phyloP scores from a whole-genome alignment of 2,888 invertebrate genomes.

The Trissolcus japonicus region DNA sequence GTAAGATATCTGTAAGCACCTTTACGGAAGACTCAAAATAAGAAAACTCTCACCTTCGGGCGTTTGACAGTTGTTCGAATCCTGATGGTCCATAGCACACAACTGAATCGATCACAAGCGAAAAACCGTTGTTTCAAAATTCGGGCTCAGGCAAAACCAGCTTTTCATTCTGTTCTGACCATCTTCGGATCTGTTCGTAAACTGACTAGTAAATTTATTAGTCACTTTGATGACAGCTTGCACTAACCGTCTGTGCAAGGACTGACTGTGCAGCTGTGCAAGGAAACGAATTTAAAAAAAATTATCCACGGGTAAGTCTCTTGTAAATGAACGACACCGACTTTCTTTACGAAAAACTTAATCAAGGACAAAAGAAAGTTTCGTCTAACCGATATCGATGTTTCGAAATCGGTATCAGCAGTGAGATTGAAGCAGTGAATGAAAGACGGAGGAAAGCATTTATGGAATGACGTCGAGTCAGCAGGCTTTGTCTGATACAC shows the following conservation, averaged over 20 bases:
- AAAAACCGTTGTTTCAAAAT: conserved; percentile 30
- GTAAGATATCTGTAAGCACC: too few species aligned
- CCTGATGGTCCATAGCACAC: conserved; percentile 28
- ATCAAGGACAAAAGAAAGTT: neutral
- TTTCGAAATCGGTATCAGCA: neutral
- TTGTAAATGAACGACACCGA: neutral
- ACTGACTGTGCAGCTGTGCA: conserved; percentile 36
- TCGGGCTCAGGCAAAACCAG: conserved; percentile 27
- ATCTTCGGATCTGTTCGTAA: conserved; percentile 50
- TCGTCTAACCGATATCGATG: neutral
- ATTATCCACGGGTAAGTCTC: conserved; percentile 10
- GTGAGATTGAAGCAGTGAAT: conserved; percentile 5
- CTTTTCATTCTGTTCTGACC: conserved; percentile 51
- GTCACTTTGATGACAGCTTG: conserved; percentile 57
- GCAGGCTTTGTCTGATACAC: neutral
- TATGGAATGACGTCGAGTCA: conserved; percentile 10
- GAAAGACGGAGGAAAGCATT: conserved; percentile 6
- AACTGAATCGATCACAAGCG: conserved; percentile 20
- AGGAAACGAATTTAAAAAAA: conserved; percentile 39
- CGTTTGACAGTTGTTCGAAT: conserved; percentile 19
- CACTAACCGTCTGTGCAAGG: conserved; percentile 37
- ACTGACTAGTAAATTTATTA: conserved; percentile 56
- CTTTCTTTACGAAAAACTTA: neutral
- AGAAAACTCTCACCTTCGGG: conserved; percentile 25
- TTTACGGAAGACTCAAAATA: too few species aligned